Evolutionary conservation across 2,888 invertebrate genomes (phyloP), one percentile per base, ranked within the genome.

Genomic region (Callinectes sapidus): DNA sequence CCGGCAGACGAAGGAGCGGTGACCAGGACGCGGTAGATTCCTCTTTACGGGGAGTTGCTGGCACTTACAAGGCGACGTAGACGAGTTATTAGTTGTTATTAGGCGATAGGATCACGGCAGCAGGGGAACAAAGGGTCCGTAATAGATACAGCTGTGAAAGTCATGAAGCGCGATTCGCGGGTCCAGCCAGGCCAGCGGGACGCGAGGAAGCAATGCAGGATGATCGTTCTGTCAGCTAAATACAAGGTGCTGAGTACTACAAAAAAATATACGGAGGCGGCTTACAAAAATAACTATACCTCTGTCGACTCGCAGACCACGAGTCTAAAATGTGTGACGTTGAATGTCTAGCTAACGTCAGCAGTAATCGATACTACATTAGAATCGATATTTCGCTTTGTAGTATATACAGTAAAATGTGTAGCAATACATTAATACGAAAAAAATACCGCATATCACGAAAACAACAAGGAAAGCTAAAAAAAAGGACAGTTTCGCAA

Each of bases 51-150:
- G 81, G 42, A 54, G 88, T 54, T 35, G 42, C 77, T n/a, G 90
- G n/a, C 90, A 90, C 81, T 90, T 90, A 77, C 77, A 55, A n/a
- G 90, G n/a, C 35, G 54, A 85, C 81, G 90, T 23, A 18, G 81
- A 16, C 54, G 55, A 90, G 90, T 90, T 90, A 90, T 90, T 54
- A 90, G 81, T 35, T 81, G 85, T 90, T 48, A 90, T 90, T 85
- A 85, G 81, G 35, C 35, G 90, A 90, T 90, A 81, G 85, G 81
- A 90, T 90, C 90, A 77, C 14, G 42, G 90, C 90, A 85, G 54
- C 81, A 77, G 85, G 85, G 85, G 90, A 90, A 85, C 85, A 85
- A 81, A 88, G 88, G 35, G 88, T 16, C 32, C 32, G 88, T 55
- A 54, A 55, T 55, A 32, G 88, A 55, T 55, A 88, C 55, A 54